These are phyloP conservation scores for Sebastes ruberrimus DNA, from an alignment of 2,797 vertebrate genomes.

Conservation along the genomic window DNA sequence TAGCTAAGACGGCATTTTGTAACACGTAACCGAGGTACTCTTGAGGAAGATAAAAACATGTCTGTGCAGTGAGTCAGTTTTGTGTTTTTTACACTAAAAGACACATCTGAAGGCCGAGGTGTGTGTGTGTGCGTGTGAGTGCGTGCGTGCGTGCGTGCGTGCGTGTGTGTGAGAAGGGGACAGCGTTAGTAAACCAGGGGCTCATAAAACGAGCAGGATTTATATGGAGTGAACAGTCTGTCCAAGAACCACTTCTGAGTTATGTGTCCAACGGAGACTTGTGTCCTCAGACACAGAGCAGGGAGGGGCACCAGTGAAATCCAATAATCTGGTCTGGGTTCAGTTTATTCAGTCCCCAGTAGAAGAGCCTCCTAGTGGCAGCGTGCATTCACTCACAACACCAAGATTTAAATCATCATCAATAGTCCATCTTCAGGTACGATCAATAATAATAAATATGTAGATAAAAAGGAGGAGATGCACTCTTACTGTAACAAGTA, in stretches of 20 bases:
- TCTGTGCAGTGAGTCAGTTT: neutral
- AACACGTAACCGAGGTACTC: neutral
- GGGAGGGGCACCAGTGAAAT: constrained; percentile 38
- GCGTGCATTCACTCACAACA: neutral
- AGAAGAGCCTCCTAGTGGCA: constrained; percentile 17
- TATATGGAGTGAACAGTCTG: constrained; percentile 65
- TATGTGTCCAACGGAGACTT: constrained; percentile 62
- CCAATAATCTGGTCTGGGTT: constrained; percentile 39
- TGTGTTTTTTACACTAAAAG: neutral
- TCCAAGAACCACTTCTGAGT: constrained; percentile 67
- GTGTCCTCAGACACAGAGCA: constrained; percentile 56
- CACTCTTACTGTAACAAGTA: too few species aligned
- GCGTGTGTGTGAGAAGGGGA: constrained; percentile 24
- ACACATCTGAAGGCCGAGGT: neutral
- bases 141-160: neutral
- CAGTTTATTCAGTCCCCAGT: constrained; percentile 3
- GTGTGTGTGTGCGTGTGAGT: neutral
- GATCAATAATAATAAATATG: too few species aligned
- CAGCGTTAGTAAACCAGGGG: constrained; percentile 49
- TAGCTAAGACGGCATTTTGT: neutral
- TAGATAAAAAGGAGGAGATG: too few species aligned
- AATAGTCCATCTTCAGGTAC: neutral
- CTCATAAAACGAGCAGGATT: constrained; percentile 72
- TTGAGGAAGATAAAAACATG: neutral
- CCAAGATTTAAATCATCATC: neutral